Evolutionary conservation across 2,797 vertebrate species (phyloP).

Genomic region (Fringilla coelebs): DNA sequence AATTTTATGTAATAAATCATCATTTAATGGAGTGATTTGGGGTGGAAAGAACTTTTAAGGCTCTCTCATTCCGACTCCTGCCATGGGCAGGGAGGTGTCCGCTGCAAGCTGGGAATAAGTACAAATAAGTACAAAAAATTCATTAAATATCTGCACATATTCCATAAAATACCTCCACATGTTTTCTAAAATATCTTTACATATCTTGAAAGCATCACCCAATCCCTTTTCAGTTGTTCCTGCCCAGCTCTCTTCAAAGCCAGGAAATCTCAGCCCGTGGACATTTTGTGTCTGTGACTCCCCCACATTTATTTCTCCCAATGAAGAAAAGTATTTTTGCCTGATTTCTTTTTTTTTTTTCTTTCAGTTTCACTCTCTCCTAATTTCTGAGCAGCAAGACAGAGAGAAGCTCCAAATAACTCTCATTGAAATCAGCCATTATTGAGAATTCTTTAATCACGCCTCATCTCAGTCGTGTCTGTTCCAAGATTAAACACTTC

Average conservation of each 20-base stretch:
- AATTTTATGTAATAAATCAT: fast-evolving
- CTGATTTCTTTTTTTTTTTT: neutral
- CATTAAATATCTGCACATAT: too few relatives aligned
- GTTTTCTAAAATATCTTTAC: neutral
- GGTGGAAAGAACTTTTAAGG: neutral
- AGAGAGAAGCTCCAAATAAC: conserved; percentile 9
- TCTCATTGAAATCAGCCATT: neutral
- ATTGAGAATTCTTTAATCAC: neutral
- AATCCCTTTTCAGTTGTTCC: fast-evolving
- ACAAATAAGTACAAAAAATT: neutral
- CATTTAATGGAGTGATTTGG: fast-evolving
- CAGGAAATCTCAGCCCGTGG: neutral
- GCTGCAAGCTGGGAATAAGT: fast-evolving
- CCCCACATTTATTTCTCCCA: neutral
- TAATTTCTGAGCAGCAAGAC: neutral
- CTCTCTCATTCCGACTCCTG: fast-evolving
- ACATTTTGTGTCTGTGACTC: neutral
- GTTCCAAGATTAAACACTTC: neutral
- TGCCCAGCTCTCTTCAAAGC: neutral
- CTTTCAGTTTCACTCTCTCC: neutral
- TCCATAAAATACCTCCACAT: neutral
- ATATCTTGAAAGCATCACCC: neutral
- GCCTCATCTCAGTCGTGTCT: neutral
- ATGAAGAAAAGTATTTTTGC: neutral
- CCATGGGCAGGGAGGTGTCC: neutral